Evolutionary conservation across 2,888 invertebrate species (phyloP).

Genomic region (Hermodice carunculata): DNA sequence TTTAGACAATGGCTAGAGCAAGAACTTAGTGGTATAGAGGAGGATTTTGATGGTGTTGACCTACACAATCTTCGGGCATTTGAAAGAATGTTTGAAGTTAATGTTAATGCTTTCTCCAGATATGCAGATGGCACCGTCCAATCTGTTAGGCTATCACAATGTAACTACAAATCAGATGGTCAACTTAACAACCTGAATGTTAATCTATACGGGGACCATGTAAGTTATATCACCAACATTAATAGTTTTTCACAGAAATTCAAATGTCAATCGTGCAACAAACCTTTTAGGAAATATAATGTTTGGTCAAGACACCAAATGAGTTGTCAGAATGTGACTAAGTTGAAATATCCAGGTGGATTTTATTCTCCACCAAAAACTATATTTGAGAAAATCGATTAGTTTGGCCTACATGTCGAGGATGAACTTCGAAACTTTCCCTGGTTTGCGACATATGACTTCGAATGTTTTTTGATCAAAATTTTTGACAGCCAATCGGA

Average conservation of each 20-base stretch:
- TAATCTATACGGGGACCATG: not conserved
- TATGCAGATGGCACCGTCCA: not conserved
- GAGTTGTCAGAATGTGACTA: not conserved
- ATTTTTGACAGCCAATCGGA: not conserved
- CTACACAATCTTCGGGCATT: too few relatives aligned
- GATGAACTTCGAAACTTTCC: not conserved
- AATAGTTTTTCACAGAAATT: not conserved
- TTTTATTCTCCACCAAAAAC: not conserved
- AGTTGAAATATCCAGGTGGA: not conserved
- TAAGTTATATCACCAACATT: not conserved
- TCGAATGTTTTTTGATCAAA: not conserved
- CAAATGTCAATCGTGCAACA: not conserved
- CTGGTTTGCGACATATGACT: not conserved
- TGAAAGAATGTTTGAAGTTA: not conserved
- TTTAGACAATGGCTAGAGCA: too few relatives aligned
- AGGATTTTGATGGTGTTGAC: too few relatives aligned
- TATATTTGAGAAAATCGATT: conserved; percentile 5
- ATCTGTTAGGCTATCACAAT: not conserved
- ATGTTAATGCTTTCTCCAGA: not conserved
- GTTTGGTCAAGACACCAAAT: not conserved
- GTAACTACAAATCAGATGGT: not conserved
- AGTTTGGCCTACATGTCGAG: not conserved
- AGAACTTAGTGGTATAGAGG: too few relatives aligned
- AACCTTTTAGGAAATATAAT: not conserved
- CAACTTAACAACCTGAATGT: not conserved